Evolutionary conservation across 2,113 vertebrate species (phyloP).

Genomic region (Petromus typicus): DNA sequence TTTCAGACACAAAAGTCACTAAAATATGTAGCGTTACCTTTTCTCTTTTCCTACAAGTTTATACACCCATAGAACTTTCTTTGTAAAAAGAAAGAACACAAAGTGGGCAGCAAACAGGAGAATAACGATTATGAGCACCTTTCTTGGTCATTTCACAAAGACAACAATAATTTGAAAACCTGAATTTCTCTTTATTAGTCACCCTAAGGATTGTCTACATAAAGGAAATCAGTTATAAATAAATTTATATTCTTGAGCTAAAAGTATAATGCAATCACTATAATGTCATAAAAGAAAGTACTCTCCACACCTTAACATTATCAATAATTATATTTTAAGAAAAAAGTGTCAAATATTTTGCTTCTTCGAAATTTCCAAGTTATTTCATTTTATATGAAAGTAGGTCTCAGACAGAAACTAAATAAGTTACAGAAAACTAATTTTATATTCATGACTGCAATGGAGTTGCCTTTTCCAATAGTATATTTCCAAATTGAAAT

Average conservation of each 20-base stretch:
- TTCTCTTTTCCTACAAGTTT: neutral
- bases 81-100: neutral
- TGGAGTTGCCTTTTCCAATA: neutral
- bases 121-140: slow-evolving; percentile 47
- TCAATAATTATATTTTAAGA: slow-evolving; percentile 33
- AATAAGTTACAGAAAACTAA: neutral
- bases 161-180: slow-evolving; percentile 34
- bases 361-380: neutral
- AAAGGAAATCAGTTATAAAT: slow-evolving; percentile 25
- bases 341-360: neutral
- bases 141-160: neutral
- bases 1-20: neutral
- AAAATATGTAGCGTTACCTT: neutral
- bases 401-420: neutral
- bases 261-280: slow-evolving; percentile 17
- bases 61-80: neutral
- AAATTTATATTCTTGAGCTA: neutral
- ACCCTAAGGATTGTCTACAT: neutral
- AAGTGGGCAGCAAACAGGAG: neutral
- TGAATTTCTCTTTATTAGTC: neutral
- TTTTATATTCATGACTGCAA: neutral
- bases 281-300: neutral
- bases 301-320: neutral
- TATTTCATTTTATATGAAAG: slow-evolving; percentile 28
- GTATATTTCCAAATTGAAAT: neutral